Evolutionary conservation across 2,888 invertebrate genomes (phyloP).

Genomic region (Cosmorhoe ocellata): DNA sequence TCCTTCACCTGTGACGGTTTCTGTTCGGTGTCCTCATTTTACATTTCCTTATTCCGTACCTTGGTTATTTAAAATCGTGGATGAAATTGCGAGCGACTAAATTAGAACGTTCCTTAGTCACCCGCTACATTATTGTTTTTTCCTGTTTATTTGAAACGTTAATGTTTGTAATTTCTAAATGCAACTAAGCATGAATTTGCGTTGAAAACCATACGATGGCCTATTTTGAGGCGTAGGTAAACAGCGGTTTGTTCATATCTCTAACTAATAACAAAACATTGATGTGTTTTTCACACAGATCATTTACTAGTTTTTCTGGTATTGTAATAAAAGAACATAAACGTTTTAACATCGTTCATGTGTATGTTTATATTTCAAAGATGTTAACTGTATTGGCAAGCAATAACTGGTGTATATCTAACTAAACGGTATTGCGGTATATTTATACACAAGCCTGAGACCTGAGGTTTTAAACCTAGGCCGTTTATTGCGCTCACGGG

Average conservation of each 20-base stretch:
- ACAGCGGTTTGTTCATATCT: too few species aligned
- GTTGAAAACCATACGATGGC: not conserved
- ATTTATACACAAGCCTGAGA: too few species aligned
- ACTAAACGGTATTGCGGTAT: conserved; percentile 29
- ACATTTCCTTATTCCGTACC: conserved; percentile 21
- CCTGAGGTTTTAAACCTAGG: too few species aligned
- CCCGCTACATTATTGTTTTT: conserved; percentile 6
- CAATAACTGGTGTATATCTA: conserved; percentile 22
- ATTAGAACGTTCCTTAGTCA: conserved; percentile 1
- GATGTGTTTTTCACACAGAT: too few species aligned
- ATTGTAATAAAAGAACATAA: too few species aligned
- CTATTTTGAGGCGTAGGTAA: too few species aligned
- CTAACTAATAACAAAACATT: too few species aligned
- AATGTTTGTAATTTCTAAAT: too few species aligned
- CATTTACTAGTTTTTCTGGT: too few species aligned
- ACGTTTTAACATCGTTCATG: too few species aligned
- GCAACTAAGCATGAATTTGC: not conserved
- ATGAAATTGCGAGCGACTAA: not conserved
- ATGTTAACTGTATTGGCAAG: conserved; percentile 14
- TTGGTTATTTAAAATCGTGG: conserved; percentile 13
- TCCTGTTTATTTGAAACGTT: conserved; percentile 9
- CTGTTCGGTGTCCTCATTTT: conserved; percentile 24
- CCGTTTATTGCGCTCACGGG: too few species aligned
- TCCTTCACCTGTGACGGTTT: conserved; percentile 29
- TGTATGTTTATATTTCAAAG: too few species aligned